A percentile compares a stretch with the other conserved stretches of the same genome.
Evolutionary conservation across 2,113 vertebrate species (phyloP).

Genomic region (Promerops cafer): DNA sequence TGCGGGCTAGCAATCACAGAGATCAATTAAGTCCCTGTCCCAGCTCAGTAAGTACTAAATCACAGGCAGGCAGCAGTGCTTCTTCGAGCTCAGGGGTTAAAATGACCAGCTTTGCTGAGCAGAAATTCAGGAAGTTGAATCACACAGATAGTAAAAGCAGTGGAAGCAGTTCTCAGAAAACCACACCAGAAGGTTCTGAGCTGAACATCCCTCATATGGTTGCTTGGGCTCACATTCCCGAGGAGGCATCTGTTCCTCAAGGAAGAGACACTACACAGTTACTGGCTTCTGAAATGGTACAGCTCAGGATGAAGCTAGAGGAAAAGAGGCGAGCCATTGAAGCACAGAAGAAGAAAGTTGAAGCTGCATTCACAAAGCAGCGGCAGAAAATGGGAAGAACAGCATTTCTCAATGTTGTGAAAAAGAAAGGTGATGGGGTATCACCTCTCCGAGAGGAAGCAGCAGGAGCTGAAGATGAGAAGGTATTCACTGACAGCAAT

Average conservation of each 20-base stretch:
- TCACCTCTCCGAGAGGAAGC: constrained; percentile 83
- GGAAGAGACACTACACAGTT: constrained; percentile 88
- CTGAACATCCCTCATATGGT: constrained; percentile 85
- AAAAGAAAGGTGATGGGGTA: constrained; percentile 85
- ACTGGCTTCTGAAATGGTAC: constrained; percentile 94
- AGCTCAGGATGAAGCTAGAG: constrained; percentile 92
- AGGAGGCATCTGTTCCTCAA: constrained; percentile 76
- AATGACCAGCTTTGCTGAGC: constrained; percentile 97
- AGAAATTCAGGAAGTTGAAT: constrained; percentile 87
- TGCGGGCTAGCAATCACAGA: constrained; percentile 66
- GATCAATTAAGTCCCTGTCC: constrained; percentile 83
- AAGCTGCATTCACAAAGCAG: constrained; percentile 91
- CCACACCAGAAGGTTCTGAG: constrained; percentile 91
- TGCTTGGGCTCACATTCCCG: constrained; percentile 87
- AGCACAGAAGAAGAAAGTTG: constrained; percentile 96
- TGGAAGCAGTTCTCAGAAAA: constrained; percentile 89
- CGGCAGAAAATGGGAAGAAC: constrained; percentile 95
- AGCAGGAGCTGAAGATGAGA: constrained; percentile 75
- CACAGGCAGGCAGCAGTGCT: constrained; percentile 85
- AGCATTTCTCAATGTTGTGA: constrained; percentile 92
- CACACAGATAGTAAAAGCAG: constrained; percentile 82
- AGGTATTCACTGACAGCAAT: constrained; percentile 54
- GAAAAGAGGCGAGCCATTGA: constrained; percentile 96
- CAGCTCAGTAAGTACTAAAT: constrained; percentile 83
- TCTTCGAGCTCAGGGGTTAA: constrained; percentile 87